Base-by-base conservation (phyloP, 1,140 invertebrate genomes). In the Mesaphorura yosii region DNA sequence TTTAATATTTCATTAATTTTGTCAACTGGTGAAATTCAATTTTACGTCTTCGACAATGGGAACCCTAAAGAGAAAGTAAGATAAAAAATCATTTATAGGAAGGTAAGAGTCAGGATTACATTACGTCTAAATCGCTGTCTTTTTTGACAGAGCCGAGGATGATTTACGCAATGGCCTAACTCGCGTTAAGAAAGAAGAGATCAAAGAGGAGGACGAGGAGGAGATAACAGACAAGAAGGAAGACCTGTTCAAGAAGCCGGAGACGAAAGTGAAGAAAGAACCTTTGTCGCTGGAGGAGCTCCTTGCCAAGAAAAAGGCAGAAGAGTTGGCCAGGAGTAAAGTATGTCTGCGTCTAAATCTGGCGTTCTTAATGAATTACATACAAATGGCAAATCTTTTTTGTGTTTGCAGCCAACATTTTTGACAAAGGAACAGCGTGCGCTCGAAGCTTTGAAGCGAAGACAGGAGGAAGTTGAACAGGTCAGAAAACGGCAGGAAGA, bases 231-330 rank as follows among this genome's bases (percentile, higher is more conserved):
- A 47, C 12, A 5, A 26, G 14, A 46, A 19, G 44, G 44, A 20
- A 22, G 12, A 27, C 7, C 7, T 14, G 25, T 28, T 46, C 10
- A 12, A 20, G 44, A n/a, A 4, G 5, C 28, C n/a, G n/a, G n/a
- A n/a, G n/a, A n/a, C n/a, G n/a, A n/a, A n/a, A n/a, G n/a, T 68
- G 0, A 90, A 88, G 69, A 83, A 80, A 53, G 91, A 93, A 68
- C 95, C 95, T 0, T 71, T 98, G 3, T 97, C 93, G 38, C 73
- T 98, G 20, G 95, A 99, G 70, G 94, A 99, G 70, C 67, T 98
- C 28, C 69, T 98, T 19, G 83, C 89, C 0, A 96, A 95, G 67
- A 96, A 96, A 66, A 94, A 97, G 68, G 88, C 88, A 2, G 92
- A 96, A 68, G 92, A 98, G 70, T 85, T 86, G 62, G 87, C 87